phyloP scores from a whole-genome alignment of 2,797 vertebrate species.

The Mus minutoides region DNA sequence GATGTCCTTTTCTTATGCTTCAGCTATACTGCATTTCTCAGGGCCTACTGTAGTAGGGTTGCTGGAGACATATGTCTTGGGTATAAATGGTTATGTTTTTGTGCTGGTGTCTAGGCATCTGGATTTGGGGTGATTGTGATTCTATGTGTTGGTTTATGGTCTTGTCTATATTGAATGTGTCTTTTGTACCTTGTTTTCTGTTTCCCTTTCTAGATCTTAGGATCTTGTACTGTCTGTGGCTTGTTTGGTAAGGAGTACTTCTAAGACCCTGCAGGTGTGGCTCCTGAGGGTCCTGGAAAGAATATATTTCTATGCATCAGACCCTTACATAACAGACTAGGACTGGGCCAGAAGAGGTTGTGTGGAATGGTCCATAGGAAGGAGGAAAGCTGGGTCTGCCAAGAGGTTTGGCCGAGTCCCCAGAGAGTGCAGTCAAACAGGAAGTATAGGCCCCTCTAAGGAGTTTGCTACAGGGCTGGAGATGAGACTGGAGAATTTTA shows the following conservation, averaged over 20 bases:
- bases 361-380: neutral
- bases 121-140: neutral
- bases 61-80: neutral
- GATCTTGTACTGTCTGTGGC: neutral
- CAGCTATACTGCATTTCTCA: neutral
- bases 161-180: neutral
- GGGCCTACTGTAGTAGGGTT: neutral
- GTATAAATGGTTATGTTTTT: neutral
- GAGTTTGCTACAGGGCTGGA: neutral
- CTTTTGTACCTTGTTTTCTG: neutral
- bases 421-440: neutral
- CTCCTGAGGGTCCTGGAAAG: neutral
- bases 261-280: neutral
- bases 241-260: neutral
- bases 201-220: neutral
- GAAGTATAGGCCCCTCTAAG: neutral
- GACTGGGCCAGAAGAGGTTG: neutral
- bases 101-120: neutral
- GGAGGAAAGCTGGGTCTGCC: neutral
- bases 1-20: neutral
- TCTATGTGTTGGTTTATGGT: neutral
- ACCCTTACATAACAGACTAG: neutral
- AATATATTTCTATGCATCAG: neutral
- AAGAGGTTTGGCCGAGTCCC: neutral
- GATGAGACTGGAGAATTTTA: neutral